Evolutionary conservation across 2,113 vertebrate genomes (phyloP).

Genomic region (Leptocoma aspasia): DNA sequence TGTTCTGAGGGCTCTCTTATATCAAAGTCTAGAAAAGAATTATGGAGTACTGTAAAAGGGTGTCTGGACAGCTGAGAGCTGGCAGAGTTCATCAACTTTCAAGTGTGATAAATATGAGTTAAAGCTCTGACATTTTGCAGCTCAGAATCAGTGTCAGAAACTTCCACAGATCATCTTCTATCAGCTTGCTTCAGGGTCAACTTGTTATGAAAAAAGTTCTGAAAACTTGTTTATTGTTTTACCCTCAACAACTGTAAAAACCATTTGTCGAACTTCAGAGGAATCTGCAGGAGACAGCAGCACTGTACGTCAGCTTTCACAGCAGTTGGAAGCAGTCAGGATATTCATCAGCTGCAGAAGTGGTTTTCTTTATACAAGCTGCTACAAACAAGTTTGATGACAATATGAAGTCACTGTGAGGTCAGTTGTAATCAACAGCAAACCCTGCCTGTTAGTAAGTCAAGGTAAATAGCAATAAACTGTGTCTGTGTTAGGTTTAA

Average conservation of each 20-base stretch:
- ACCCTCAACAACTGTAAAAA: not conserved
- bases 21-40: not conserved
- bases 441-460: not conserved
- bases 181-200: not conserved
- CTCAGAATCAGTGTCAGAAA: not conserved
- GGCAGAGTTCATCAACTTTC: not conserved
- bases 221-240: not conserved
- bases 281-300: not conserved
- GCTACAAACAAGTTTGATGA: not conserved
- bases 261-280: not conserved
- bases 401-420: not conserved
- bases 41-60: not conserved
- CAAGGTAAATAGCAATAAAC: slow-evolving; percentile 27
- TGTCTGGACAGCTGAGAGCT: not conserved
- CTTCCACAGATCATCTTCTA: not conserved
- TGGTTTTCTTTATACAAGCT: not conserved
- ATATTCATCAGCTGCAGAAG: not conserved
- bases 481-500: not conserved
- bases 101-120: not conserved
- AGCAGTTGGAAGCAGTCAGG: not conserved
- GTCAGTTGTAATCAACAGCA: not conserved
- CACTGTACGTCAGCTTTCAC: not conserved
- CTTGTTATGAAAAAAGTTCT: not conserved
- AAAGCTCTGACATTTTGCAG: not conserved
- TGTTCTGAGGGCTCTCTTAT: not conserved